Evolutionary conservation across 1,140 invertebrate genomes (phyloP).

Genomic region (Macrosteles quadrilineatus): DNA sequence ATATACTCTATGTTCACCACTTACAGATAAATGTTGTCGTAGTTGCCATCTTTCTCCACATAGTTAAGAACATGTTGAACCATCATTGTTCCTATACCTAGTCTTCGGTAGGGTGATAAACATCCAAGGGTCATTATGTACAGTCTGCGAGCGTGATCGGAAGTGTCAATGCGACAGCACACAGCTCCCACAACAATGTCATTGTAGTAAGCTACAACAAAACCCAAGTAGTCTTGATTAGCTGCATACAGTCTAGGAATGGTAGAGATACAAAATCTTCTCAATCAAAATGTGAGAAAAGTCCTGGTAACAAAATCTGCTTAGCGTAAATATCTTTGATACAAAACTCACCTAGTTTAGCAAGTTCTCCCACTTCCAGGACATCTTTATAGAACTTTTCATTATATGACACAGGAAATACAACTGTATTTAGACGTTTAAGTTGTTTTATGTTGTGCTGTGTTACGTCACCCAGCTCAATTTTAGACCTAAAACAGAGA

Average conservation of each 20-base stretch:
- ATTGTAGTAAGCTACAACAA: constrained; percentile 92
- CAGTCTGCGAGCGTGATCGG: constrained; percentile 86
- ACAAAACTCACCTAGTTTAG: constrained; percentile 82
- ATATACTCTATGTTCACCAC: too few species aligned
- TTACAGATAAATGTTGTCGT: constrained; percentile 98
- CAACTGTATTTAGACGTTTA: constrained; percentile 95
- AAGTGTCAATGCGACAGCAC: constrained; percentile 95
- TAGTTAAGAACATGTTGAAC: constrained; percentile 96
- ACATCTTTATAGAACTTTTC: constrained; percentile 99
- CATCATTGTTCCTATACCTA: constrained; percentile 96
- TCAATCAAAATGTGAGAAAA: too few species aligned
- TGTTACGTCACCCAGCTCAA: constrained; percentile 98
- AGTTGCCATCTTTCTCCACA: constrained; percentile 94
- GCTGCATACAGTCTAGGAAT: too few species aligned
- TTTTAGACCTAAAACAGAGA: constrained; percentile 70
- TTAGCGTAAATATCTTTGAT: too few species aligned
- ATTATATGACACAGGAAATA: constrained; percentile 99
- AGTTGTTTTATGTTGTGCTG: constrained; percentile 98
- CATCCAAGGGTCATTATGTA: constrained; percentile 99
- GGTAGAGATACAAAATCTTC: too few species aligned
- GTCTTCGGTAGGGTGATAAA: constrained; percentile 91
- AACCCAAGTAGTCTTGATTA: too few species aligned
- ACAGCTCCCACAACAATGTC: constrained; percentile 99
- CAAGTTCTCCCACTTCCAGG: constrained; percentile 94
- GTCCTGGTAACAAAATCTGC: too few species aligned